phyloP scores from a whole-genome alignment of 2,113 vertebrate species.

The Euleptes europaea region DNA sequence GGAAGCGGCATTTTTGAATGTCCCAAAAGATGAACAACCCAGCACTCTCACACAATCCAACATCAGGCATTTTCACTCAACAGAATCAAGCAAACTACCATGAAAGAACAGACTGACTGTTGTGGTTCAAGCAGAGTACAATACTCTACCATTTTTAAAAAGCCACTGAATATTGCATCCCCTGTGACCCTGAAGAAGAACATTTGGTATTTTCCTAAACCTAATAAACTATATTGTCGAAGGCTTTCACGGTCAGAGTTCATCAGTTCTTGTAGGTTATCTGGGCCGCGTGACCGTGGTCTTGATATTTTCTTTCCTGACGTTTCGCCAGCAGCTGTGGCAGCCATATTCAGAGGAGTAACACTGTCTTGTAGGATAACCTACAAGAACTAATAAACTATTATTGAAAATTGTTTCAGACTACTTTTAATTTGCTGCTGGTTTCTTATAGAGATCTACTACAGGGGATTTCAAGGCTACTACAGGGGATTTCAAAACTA shows the following conservation, averaged over 20 bases:
- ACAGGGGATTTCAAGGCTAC: background rate
- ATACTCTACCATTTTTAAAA: background rate
- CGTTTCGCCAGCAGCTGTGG: no score
- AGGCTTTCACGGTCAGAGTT: no score
- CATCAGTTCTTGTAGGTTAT: no score
- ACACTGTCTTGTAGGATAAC: no score
- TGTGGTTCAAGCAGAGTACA: background rate
- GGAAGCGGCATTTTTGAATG: background rate
- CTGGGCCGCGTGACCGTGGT: no score
- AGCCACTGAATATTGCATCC: background rate
- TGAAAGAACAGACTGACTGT: background rate
- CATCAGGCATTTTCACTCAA: constrained; percentile 19
- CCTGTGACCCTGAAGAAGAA: background rate
- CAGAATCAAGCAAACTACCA: background rate
- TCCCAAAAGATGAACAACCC: accelerated
- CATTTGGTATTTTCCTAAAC: background rate
- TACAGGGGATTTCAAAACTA: background rate
- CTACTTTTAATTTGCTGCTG: no score
- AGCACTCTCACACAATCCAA: background rate
- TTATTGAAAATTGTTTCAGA: no score
- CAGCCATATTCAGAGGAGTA: no score
- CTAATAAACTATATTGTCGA: no score
- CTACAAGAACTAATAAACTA: no score
- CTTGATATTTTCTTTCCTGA: no score
- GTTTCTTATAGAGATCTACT: no score